Percentiles rank a stretch among this genome's conserved stretches.
These are phyloP conservation scores for Laothoe populi DNA, from an alignment of 2,888 invertebrate genomes.

Conservation along the genomic window DNA sequence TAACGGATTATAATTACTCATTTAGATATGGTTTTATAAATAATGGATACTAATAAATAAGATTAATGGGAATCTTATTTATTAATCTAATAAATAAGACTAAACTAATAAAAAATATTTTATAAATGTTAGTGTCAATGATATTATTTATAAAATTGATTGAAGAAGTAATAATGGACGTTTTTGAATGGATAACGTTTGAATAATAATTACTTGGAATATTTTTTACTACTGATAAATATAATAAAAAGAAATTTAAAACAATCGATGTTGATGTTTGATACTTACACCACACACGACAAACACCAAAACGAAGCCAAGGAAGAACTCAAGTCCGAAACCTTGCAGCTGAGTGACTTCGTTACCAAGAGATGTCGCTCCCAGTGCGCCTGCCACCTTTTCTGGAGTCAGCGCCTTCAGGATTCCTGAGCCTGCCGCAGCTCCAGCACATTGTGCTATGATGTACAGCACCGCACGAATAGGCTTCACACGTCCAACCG, in stretches of 20 bases:
- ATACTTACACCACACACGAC: slow-evolving; percentile 93
- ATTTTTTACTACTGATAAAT: too few relatives aligned
- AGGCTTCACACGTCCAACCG: slow-evolving; percentile 91
- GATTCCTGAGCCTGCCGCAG: slow-evolving; percentile 91
- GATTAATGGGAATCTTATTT: too few relatives aligned
- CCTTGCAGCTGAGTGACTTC: slow-evolving; percentile 90
- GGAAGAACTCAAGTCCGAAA: slow-evolving; percentile 95
- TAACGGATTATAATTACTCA: not conserved
- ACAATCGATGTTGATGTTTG: too few relatives aligned
- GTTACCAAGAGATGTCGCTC: slow-evolving; percentile 87
- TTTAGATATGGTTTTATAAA: not conserved
- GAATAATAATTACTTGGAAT: too few relatives aligned
- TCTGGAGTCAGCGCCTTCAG: slow-evolving; percentile 90
- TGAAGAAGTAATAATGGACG: too few relatives aligned
- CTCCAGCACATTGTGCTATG: slow-evolving; percentile 92
- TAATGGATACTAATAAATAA: too few relatives aligned
- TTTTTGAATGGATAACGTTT: too few relatives aligned
- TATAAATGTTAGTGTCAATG: too few relatives aligned
- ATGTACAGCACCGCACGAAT: slow-evolving; percentile 91
- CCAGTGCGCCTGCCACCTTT: slow-evolving; percentile 85
- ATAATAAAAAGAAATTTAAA: not conserved
- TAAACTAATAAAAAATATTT: too few relatives aligned
- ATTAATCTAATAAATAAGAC: too few relatives aligned
- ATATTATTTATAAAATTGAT: too few relatives aligned
- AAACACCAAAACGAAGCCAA: slow-evolving; percentile 94